Conservation (phyloP, 2,797 vertebrate genomes). For the Borostomias antarcticus region DNA sequence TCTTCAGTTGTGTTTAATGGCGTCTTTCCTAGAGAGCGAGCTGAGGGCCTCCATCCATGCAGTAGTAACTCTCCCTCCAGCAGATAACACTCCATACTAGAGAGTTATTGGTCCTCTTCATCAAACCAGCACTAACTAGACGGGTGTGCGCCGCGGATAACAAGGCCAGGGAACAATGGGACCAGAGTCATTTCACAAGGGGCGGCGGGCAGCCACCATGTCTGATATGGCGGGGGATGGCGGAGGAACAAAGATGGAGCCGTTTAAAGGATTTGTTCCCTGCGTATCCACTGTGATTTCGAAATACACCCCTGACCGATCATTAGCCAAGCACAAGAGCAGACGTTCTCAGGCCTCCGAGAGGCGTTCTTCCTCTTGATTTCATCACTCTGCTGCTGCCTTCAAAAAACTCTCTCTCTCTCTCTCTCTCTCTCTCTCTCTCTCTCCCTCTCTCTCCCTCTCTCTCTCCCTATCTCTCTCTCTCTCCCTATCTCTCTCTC, state of each 20-base stretch:
- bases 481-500: too few relatives aligned
- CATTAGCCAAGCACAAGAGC: slow-evolving; percentile 72
- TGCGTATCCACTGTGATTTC: slow-evolving; percentile 72
- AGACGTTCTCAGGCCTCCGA: slow-evolving; percentile 58
- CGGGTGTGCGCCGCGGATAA: slow-evolving; percentile 68
- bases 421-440: too few relatives aligned
- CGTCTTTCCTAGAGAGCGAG: slow-evolving; percentile 46
- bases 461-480: too few relatives aligned
- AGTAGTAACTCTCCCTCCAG: slow-evolving; percentile 57
- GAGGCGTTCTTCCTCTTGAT: slow-evolving; percentile 58
- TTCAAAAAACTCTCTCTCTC: too few relatives aligned
- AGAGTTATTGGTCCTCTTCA: slow-evolving; percentile 64
- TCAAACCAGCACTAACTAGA: slow-evolving; percentile 68
- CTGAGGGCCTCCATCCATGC: slow-evolving; percentile 62
- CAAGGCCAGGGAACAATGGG: slow-evolving; percentile 63
- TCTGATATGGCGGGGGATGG: slow-evolving; percentile 69
- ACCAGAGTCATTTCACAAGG: slow-evolving; percentile 70
- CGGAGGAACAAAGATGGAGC: slow-evolving; percentile 66
- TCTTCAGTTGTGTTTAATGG: slow-evolving; percentile 29
- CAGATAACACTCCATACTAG: slow-evolving; percentile 66
- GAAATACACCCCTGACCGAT: slow-evolving; percentile 64
- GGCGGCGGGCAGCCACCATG: slow-evolving; percentile 54
- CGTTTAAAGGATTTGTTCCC: slow-evolving; percentile 77
- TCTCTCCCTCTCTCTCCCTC: too few relatives aligned
- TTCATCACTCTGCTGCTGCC: slow-evolving; percentile 63